Conservation (phyloP, 2,113 vertebrate species). For the Odontophorus gujanensis region DNA sequence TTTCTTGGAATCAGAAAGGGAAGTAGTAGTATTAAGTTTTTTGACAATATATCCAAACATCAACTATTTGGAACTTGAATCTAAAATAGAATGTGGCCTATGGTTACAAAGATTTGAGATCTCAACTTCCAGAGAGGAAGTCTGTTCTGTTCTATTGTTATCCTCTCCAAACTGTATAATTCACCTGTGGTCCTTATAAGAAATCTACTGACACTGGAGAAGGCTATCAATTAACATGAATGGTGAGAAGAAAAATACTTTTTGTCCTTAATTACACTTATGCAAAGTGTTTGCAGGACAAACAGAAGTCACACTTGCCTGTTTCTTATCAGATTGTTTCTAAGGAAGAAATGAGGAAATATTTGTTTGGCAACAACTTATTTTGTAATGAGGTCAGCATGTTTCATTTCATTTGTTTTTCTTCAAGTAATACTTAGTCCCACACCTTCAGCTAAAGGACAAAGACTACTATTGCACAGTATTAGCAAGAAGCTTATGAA, state of each 20-base stretch:
- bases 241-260: neutral
- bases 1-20: neutral
- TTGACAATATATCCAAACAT: neutral
- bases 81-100: neutral
- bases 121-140: neutral
- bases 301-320: constrained; percentile 30
- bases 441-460: constrained; percentile 46
- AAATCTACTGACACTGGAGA: neutral
- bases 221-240: neutral
- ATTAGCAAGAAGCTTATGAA: constrained; percentile 61
- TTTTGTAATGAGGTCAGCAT: constrained; percentile 67
- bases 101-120: neutral
- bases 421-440: constrained; percentile 22
- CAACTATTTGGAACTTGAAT: neutral
- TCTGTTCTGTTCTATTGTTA: neutral
- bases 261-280: constrained; percentile 39
- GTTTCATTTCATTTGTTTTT: constrained; percentile 61
- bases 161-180: neutral
- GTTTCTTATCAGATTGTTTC: constrained; percentile 62
- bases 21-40: neutral
- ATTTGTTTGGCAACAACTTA: constrained; percentile 66
- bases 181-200: neutral
- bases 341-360: constrained; percentile 61
- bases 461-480: constrained; percentile 26
- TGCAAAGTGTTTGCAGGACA: constrained; percentile 58